Evolutionary conservation across 1,140 invertebrate genomes (phyloP).

Genomic region (Drosophila tani): DNA sequence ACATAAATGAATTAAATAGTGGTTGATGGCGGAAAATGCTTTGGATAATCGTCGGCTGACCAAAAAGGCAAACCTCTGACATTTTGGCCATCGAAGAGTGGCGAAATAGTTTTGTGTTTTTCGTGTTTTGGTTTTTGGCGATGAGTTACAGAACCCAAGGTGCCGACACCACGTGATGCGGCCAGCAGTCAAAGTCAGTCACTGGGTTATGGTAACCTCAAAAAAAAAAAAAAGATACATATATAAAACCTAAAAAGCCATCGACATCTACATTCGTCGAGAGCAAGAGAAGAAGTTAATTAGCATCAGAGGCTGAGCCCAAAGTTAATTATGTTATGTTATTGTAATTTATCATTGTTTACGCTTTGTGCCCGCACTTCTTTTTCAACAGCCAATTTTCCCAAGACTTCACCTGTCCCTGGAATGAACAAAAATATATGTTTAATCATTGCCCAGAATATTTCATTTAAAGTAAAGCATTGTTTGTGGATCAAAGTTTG

Average conservation of each 20-base stretch:
- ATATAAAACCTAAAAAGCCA: constrained; percentile 27
- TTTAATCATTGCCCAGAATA: constrained; percentile 1
- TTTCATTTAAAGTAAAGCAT: not conserved
- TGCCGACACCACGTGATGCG: constrained; percentile 48
- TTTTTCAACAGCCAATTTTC: constrained; percentile 56
- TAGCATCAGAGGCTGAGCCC: constrained; percentile 48
- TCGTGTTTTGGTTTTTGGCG: constrained; percentile 8
- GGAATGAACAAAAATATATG: not conserved
- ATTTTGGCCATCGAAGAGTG: constrained; percentile 56
- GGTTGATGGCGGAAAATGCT: constrained; percentile 61
- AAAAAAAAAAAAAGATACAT: not conserved
- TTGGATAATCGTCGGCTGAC: constrained; percentile 59
- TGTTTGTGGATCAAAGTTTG: not conserved
- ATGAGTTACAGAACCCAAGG: constrained; percentile 65
- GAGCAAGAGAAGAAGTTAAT: constrained; percentile 63
- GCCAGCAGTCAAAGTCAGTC: constrained; percentile 63
- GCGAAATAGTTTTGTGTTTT: constrained; percentile 45
- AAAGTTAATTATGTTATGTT: constrained; percentile 70
- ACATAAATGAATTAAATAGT: constrained; percentile 36
- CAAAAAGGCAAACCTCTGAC: constrained; percentile 42
- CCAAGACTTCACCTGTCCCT: constrained; percentile 27
- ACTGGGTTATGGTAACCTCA: constrained; percentile 66
- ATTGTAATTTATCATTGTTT: constrained; percentile 79
- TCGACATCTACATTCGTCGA: constrained; percentile 21
- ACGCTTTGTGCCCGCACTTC: constrained; percentile 74